Percentiles rank a stretch among this genome's conserved stretches.
phyloP scores from a whole-genome alignment of 2,113 vertebrate genomes.

The Neopipo cinnamomea region DNA sequence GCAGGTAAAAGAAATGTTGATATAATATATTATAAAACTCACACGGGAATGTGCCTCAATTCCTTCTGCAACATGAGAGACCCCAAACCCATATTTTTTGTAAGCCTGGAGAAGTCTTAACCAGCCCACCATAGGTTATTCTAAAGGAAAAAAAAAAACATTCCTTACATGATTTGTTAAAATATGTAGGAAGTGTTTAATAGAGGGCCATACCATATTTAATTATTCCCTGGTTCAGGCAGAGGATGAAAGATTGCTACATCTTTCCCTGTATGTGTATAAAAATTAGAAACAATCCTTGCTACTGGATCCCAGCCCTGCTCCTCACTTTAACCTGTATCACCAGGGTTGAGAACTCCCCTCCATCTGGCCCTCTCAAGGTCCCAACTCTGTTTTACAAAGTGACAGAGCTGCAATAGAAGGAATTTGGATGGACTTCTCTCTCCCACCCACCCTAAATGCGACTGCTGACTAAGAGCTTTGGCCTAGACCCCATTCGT shows the following conservation, averaged over 20 bases:
- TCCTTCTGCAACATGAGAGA: neutral
- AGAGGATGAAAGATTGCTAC: neutral
- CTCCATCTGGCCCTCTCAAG: neutral
- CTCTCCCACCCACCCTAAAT: neutral
- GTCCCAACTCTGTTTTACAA: neutral
- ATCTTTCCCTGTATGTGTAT: neutral
- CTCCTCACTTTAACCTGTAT: neutral
- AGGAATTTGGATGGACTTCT: neutral
- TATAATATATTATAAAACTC: neutral
- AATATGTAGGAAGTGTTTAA: neutral
- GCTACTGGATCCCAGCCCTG: neutral
- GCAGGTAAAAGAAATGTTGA: neutral
- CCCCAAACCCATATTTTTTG: neutral
- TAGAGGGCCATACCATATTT: neutral
- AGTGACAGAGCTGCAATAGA: neutral
- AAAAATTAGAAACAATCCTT: neutral
- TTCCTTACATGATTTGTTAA: neutral
- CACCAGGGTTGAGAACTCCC: neutral
- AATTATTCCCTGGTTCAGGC: neutral
- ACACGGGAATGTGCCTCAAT: fast-evolving
- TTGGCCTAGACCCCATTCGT: neutral
- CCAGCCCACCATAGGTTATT: fast-evolving
- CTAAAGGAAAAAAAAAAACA: neutral
- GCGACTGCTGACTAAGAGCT: neutral
- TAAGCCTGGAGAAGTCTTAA: neutral